Evolutionary conservation across 1,140 invertebrate species (phyloP), one percentile per base, ranked within the genome.

Genomic region (Ditylenchus dipsaci): DNA sequence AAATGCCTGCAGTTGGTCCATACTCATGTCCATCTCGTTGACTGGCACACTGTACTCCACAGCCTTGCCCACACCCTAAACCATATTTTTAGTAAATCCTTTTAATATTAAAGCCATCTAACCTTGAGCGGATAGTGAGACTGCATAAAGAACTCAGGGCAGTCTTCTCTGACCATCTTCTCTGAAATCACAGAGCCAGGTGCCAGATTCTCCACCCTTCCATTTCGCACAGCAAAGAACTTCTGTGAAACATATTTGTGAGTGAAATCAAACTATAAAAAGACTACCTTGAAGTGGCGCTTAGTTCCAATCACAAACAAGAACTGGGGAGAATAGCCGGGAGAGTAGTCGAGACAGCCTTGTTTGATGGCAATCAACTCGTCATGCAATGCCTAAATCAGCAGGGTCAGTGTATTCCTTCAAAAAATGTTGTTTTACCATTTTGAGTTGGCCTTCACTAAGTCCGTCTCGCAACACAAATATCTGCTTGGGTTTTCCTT

Each of bases 231-330:
- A 1, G 23, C 7, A 59, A 8, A 58, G 72, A 27, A 69, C 19
- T 49, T 61, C 73, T 70, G n/a, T n/a, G n/a, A n/a, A n/a, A n/a
- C n/a, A n/a, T n/a, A n/a, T n/a, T n/a, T n/a, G n/a, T n/a, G n/a
- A n/a, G n/a, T n/a, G n/a, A n/a, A n/a, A n/a, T n/a, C n/a, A n/a
- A n/a, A n/a, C n/a, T n/a, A n/a, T n/a, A n/a, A n/a, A n/a, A n/a
- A n/a, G n/a, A n/a, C n/a, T n/a, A n/a, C n/a, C n/a, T n/a, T 70
- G 59, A 69, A 11, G 29, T 70, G 68, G 9, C 30, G 61, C 47
- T 70, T 70, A 17, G 72, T 70, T 61, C 74, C 15, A 21, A 70
- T 30, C 19, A 70, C 67, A 13, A 75, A 70, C 17, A 43, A 69
- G 72, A 70, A 21, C 29, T 69, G 23, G 7, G 61, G 38, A 21